phyloP scores from a whole-genome alignment of 2,888 invertebrate species.

The Brachypterus glaber region DNA sequence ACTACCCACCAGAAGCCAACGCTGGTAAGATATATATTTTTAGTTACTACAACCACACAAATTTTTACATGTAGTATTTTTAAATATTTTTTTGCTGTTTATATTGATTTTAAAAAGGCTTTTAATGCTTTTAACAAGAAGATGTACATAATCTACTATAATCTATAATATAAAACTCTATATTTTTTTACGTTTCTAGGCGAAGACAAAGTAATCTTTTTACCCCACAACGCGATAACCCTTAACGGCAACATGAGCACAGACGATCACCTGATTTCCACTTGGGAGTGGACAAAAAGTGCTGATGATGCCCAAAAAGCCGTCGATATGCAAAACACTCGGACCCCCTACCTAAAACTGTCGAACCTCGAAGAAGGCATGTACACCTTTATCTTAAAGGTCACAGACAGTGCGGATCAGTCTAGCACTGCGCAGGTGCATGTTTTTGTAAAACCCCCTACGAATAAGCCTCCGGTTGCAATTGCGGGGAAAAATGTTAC shows the following conservation, averaged over 20 bases:
- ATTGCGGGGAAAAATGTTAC: conserved; percentile 55
- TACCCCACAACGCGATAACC: conserved; percentile 79
- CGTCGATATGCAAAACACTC: conserved; percentile 92
- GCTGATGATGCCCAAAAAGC: conserved; percentile 80
- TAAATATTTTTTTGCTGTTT: background rate
- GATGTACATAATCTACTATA: too few relatives aligned
- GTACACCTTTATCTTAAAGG: conserved; percentile 87
- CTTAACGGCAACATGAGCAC: conserved; percentile 85
- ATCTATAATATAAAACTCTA: conserved; percentile 5
- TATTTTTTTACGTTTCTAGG: conserved; percentile 42
- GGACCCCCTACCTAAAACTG: conserved; percentile 75
- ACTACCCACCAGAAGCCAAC: conserved; percentile 93
- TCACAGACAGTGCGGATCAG: conserved; percentile 85
- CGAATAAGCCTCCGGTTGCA: conserved; percentile 73
- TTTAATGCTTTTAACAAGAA: too few relatives aligned
- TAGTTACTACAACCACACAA: background rate
- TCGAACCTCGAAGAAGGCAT: conserved; percentile 89
- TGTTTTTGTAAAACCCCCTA: conserved; percentile 86
- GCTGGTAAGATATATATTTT: conserved; percentile 48
- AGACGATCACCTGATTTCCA: conserved; percentile 86
- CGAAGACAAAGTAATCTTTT: conserved; percentile 77
- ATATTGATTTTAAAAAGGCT: too few relatives aligned
- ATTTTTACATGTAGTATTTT: conserved; percentile 1
- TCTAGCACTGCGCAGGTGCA: conserved; percentile 65
- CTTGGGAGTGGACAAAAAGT: conserved; percentile 94